Evolutionary conservation across 2,113 vertebrate species (phyloP), one percentile per base, ranked within the genome.

Genomic region (Anser brachyrhynchus): DNA sequence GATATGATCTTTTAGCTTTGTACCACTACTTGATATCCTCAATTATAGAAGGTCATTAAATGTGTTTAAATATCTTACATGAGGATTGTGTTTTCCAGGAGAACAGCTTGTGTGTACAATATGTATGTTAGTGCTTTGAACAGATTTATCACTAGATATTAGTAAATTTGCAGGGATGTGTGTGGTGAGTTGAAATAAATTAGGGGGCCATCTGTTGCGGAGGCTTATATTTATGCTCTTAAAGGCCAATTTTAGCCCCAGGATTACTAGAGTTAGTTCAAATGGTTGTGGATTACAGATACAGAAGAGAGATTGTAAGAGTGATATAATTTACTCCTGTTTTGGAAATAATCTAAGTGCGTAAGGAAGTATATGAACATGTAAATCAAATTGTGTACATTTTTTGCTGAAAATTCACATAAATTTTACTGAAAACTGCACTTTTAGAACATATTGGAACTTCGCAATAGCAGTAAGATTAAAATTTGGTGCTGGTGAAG

Each of bases 401-500:
- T 79, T 81, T 81, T 35, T 35, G 23, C 31, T 12, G 16, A 89
- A 75, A 35, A 51, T 72, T 85, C 31, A 3, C 54, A 54, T 17
- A 78, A 52, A 20, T 17, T 75, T 75, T 22, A n/a, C 9, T 23
- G 33, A 46, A 67, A 70, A n/a, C 13, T 35, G 4, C 35, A 8
- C 11, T 25, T 49, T 75, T 73, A 58, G 10, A 19, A 55, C 7
- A 21, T 43, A 33, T 1, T 16, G 10, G 33, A 84, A 71, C 6
- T 39, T 2, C 1, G 9, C 58, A 13, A 61, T n/a, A 86, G 22
- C 14, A 52, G 17, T 22, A 37, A 54, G 16, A 58, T 52, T 54
- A 46, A 52, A 43, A 19, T 18, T 55, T 3, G 2, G 2, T 2
- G 0, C 0, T 54, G 35, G 8, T 43, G 28, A 74, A 78, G 31